Percentiles rank a stretch among this genome's conserved stretches.
Conservation (phyloP, 2,113 vertebrate species). For the Ceyx cyanopectus region DNA sequence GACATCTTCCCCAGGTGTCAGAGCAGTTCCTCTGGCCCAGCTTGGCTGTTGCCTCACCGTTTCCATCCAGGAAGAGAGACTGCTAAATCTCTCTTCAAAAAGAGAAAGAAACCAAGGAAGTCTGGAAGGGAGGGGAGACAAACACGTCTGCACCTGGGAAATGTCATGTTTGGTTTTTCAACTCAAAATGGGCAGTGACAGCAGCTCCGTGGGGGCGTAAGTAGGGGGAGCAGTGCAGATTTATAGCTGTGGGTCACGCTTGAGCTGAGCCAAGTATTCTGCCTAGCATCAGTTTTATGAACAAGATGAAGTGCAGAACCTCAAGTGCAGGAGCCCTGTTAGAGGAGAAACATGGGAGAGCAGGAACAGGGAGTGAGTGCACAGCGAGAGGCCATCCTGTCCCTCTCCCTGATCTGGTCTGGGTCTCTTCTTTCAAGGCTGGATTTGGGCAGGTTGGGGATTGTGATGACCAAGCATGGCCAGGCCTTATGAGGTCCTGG, state of each 20-base stretch:
- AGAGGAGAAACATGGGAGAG: neutral
- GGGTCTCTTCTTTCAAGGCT: neutral
- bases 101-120: neutral
- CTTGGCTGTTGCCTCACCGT: accelerated
- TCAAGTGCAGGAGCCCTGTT: neutral
- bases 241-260: slow-evolving; percentile 54
- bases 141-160: slow-evolving; percentile 58
- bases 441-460: neutral
- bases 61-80: slow-evolving; percentile 3
- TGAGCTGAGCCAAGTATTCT: slow-evolving; percentile 51
- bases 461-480: neutral
- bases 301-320: slow-evolving; percentile 59
- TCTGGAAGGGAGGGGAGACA: slow-evolving; percentile 10
- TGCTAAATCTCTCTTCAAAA: neutral
- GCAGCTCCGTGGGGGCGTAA: slow-evolving; percentile 30
- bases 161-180: slow-evolving; percentile 61
- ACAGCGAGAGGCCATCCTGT: neutral
- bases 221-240: slow-evolving; percentile 34
- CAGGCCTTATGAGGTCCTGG: neutral
- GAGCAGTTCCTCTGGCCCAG: neutral
- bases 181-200: slow-evolving; percentile 54
- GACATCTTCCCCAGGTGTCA: accelerated
- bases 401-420: neutral
- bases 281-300: slow-evolving; percentile 53
- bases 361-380: neutral